These are phyloP conservation scores for Acipenser oxyrinchus DNA, from an alignment of 2,797 vertebrate genomes.

Conservation along the genomic window DNA sequence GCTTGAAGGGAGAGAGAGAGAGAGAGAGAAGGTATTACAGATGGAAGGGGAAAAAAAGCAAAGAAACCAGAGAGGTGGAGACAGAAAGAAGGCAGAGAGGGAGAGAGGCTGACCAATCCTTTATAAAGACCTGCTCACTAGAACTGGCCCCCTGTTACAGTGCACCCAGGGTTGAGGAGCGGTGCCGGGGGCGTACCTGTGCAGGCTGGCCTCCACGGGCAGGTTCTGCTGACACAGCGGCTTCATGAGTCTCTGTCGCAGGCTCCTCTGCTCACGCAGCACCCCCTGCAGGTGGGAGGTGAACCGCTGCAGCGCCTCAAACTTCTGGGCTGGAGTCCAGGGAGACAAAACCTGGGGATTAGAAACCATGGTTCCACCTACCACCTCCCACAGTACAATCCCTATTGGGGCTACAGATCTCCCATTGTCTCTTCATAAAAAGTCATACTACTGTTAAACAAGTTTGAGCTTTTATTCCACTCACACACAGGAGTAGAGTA, in stretches of 20 bases:
- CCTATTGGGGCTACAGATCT: too few species aligned
- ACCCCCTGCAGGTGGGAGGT: slow-evolving; percentile 70
- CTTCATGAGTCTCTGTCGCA: slow-evolving; percentile 69
- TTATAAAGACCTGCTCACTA: too few species aligned
- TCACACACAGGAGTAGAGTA: slow-evolving; percentile 4
- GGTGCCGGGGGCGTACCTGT: slow-evolving; percentile 52
- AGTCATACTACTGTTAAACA: not conserved
- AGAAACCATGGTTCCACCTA: too few species aligned
- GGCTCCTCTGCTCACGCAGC: slow-evolving; percentile 61
- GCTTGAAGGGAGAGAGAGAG: not conserved
- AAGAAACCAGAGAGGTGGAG: not conserved
- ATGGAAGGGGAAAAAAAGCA: not conserved
- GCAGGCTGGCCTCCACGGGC: slow-evolving; percentile 67
- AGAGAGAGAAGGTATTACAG: not conserved
- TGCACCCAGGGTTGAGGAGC: not conserved
- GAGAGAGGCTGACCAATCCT: not conserved
- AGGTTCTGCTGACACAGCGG: slow-evolving; percentile 66
- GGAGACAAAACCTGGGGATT: too few species aligned
- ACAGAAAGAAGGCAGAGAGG: not conserved
- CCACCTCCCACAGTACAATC: too few species aligned
- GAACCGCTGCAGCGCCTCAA: slow-evolving; percentile 60
- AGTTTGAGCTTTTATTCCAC: not conserved
- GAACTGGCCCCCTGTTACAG: too few species aligned
- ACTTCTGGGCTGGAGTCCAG: slow-evolving; percentile 52
- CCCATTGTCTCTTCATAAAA: not conserved